Percentiles rank a stretch among this genome's conserved stretches.
phyloP scores from a whole-genome alignment of 2,888 invertebrate genomes.

The Drosophila algonquin region DNA sequence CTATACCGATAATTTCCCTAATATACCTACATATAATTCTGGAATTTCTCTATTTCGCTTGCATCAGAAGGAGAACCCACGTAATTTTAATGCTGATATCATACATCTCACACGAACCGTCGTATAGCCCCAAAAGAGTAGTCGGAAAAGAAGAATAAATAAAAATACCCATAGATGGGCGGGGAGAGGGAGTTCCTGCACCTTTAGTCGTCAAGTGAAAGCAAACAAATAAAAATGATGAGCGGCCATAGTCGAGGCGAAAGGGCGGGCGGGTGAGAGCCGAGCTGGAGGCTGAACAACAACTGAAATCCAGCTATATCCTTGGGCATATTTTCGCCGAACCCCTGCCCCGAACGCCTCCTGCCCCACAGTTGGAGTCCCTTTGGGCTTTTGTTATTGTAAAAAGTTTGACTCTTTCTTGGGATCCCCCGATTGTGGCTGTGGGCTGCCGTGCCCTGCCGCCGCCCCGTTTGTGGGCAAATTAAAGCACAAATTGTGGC shows the following conservation, averaged over 20 bases:
- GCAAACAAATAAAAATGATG: conserved; percentile 80
- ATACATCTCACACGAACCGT: neutral
- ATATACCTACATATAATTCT: too few species aligned
- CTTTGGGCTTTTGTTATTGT: conserved; percentile 64
- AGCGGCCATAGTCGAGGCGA: conserved; percentile 69
- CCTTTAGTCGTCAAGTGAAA: conserved; percentile 66
- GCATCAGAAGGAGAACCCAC: too few species aligned
- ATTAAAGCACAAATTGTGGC: conserved; percentile 81
- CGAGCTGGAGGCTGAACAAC: conserved; percentile 17
- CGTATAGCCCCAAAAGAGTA: neutral
- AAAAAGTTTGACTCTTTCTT: conserved; percentile 65
- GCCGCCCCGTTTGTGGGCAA: conserved; percentile 56
- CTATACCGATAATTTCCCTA: too few species aligned
- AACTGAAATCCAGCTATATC: conserved; percentile 48
- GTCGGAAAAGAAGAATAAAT: conserved; percentile 4
- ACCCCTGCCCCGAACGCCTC: neutral
- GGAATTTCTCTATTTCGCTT: too few species aligned
- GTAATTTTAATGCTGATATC: too few species aligned
- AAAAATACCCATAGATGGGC: conserved; percentile 36
- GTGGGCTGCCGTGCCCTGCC: conserved; percentile 32
- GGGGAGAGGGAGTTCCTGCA: conserved; percentile 22
- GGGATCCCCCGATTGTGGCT: conserved; percentile 29
- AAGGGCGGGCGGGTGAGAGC: neutral
- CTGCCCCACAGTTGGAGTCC: conserved; percentile 17
- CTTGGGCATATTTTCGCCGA: conserved; percentile 65